Conservation (phyloP, 2,888 invertebrate genomes). For the Caenorhabditis wallacei region DNA sequence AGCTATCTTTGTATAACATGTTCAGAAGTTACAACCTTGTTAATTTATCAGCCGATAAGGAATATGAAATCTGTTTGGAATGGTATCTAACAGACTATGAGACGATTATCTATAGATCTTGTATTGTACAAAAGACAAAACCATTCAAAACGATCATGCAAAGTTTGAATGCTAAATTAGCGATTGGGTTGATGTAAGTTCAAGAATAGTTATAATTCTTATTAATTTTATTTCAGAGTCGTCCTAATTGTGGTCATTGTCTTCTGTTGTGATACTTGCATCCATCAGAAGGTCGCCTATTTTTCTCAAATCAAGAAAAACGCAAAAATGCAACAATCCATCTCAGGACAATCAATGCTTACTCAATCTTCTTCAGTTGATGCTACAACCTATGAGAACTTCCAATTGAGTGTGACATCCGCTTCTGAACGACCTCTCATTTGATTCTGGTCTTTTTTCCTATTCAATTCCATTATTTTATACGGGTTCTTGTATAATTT, state of each 20-base stretch:
- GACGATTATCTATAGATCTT: constrained; percentile 58
- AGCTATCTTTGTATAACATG: constrained; percentile 64
- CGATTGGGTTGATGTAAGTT: constrained; percentile 23
- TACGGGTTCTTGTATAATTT: constrained; percentile 4
- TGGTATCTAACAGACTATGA: constrained; percentile 63
- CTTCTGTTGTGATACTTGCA: constrained; percentile 56
- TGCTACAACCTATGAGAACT: constrained; percentile 68
- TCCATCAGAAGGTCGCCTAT: constrained; percentile 31
- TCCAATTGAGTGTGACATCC: constrained; percentile 55
- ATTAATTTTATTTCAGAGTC: constrained; percentile 30
- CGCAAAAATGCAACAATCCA: constrained; percentile 69
- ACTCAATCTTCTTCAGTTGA: constrained; percentile 60
- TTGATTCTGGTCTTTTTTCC: constrained; percentile 20
- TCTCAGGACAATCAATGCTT: constrained; percentile 70
- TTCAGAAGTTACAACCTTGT: constrained; percentile 69
- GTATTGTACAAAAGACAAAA: constrained; percentile 44
- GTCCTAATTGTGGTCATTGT: constrained; percentile 11
- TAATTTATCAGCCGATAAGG: constrained; percentile 61
- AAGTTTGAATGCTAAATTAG: constrained; percentile 23
- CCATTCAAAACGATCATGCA: constrained; percentile 46
- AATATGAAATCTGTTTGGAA: constrained; percentile 53
- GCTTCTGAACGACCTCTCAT: constrained; percentile 31
- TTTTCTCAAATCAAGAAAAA: constrained; percentile 54
- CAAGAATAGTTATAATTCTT: background rate
- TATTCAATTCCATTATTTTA: background rate